Percentiles rank a stretch among this genome's conserved stretches.
Evolutionary conservation across 2,113 vertebrate species (phyloP).

Genomic region (Xiphophorus hellerii): DNA sequence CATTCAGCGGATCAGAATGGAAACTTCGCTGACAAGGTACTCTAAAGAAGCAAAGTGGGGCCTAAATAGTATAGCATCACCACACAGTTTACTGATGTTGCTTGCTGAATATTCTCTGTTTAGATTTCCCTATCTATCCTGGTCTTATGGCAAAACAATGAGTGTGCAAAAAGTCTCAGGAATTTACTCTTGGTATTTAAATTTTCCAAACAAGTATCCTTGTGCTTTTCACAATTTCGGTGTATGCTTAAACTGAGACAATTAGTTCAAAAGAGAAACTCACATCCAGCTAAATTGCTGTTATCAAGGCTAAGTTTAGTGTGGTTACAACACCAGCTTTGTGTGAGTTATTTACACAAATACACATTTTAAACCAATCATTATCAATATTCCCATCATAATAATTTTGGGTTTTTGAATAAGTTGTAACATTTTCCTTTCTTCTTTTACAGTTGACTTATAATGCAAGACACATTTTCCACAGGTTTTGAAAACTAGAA

Average conservation of each 20-base stretch:
- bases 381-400: no score
- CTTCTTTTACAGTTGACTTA: no score
- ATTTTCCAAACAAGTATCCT: slow-evolving; percentile 67
- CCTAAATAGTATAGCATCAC: slow-evolving; percentile 76
- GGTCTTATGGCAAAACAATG: slow-evolving; percentile 41
- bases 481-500: no score
- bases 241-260: no score
- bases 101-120: slow-evolving; percentile 74
- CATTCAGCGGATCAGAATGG: slow-evolving; percentile 70
- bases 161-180: slow-evolving; percentile 33
- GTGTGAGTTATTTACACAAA: slow-evolving; percentile 20
- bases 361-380: neutral
- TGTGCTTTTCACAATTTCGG: no score
- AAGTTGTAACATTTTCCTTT: no score
- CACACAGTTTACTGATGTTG: slow-evolving; percentile 61
- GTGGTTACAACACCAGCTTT: slow-evolving; percentile 17
- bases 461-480: no score
- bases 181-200: slow-evolving; percentile 54
- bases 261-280: no score
- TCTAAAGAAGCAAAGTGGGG: slow-evolving; percentile 53
- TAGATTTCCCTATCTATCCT: slow-evolving; percentile 72
- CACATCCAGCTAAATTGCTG: neutral
- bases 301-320: slow-evolving; percentile 26
- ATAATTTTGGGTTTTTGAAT: no score
- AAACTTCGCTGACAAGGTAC: slow-evolving; percentile 77